Conservation (phyloP, 1,140 invertebrate species). For the Apocrypta bakeri region DNA sequence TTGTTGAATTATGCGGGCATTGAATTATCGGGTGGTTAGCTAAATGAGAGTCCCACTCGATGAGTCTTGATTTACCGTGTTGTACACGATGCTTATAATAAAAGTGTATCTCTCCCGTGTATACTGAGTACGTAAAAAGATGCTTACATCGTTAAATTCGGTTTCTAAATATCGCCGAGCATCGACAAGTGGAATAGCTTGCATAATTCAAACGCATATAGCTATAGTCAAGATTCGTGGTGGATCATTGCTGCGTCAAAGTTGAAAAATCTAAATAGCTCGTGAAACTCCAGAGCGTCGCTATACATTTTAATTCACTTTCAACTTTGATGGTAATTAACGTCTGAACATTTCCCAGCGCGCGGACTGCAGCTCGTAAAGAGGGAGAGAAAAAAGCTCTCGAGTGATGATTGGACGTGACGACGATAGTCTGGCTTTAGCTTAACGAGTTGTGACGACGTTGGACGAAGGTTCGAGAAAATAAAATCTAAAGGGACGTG, state of each 20-base stretch:
- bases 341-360: constrained; percentile 1
- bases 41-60: background rate
- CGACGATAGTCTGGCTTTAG: background rate
- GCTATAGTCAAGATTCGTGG: background rate
- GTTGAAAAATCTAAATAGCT: constrained; percentile 29
- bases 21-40: constrained; percentile 2
- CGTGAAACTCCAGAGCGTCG: constrained; percentile 23
- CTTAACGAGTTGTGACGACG: background rate
- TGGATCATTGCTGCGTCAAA: background rate
- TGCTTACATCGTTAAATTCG: background rate
- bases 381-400: background rate
- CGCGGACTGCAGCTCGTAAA: background rate
- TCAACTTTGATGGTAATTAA: constrained; percentile 16
- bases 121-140: background rate
- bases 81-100: too few species aligned
- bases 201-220: background rate
- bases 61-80: too few species aligned
- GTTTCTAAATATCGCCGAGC: constrained; percentile 2
- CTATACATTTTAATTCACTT: constrained; percentile 20
- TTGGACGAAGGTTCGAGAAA: background rate
- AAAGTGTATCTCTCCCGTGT: background rate
- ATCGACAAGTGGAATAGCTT: too few species aligned
- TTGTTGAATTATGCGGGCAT: background rate
- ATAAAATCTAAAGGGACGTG: background rate
- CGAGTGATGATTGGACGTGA: background rate